A percentile compares a stretch with the other conserved stretches of the same genome.
Conservation (phyloP, 23 tunicate species). For the Styela clava region DNA sequence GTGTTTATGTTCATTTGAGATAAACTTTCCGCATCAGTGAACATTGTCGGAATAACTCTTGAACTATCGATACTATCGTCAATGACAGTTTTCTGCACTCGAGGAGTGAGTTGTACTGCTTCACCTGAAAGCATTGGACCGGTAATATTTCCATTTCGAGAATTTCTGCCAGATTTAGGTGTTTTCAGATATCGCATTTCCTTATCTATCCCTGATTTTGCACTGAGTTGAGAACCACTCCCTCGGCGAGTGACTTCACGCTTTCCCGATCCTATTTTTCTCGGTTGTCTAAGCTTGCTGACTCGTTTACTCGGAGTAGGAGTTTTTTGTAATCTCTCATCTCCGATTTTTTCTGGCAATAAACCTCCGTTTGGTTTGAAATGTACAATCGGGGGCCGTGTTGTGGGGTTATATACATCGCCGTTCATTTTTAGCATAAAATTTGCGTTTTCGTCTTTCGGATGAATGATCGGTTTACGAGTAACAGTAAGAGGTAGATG, state of each 20-base stretch:
- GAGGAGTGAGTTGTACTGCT: constrained; percentile 23
- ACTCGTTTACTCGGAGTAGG: constrained; percentile 2
- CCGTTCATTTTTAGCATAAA: not conserved
- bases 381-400: constrained; percentile 13
- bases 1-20: not conserved
- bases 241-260: constrained; percentile 1
- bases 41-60: not conserved
- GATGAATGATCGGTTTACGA: constrained; percentile 20
- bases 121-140: constrained; percentile 27
- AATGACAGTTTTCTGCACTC: constrained; percentile 11
- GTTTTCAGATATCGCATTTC: not conserved
- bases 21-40: constrained; percentile 1
- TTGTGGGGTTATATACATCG: not conserved
- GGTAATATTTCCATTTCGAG: not conserved
- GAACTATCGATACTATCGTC: not conserved
- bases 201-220: not conserved
- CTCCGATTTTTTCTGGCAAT: not conserved
- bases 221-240: not conserved
- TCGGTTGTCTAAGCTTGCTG: constrained; percentile 12
- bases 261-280: constrained; percentile 19
- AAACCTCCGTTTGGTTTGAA: constrained; percentile 17
- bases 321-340: not conserved
- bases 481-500: constrained; percentile 18
- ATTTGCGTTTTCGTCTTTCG: constrained; percentile 11
- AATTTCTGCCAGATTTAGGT: not conserved